Percentiles rank a stretch among this genome's conserved stretches.
Evolutionary conservation across 2,888 invertebrate genomes (phyloP).

Genomic region (Meloe dianella): DNA sequence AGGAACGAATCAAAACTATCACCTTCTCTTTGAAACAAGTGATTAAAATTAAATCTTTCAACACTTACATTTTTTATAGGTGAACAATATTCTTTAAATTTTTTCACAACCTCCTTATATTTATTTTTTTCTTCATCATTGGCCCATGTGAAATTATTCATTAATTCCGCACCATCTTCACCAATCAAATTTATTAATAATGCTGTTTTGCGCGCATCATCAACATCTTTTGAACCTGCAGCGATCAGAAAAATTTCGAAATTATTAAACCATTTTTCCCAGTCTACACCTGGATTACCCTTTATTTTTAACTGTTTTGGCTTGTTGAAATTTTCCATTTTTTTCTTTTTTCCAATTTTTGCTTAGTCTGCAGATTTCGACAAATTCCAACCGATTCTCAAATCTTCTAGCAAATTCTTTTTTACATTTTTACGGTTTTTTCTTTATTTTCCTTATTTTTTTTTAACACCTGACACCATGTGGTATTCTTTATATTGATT

Average conservation of each 20-base stretch:
- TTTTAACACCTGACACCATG: slow-evolving; percentile 22
- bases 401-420: not conserved
- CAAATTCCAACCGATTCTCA: too few species aligned
- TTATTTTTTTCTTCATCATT: too few species aligned
- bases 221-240: slow-evolving; percentile 7
- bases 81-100: too few species aligned
- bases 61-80: slow-evolving; percentile 14
- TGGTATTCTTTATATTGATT: too few species aligned
- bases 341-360: too few species aligned
- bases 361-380: too few species aligned
- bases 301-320: slow-evolving; percentile 20
- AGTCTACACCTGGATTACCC: slow-evolving; percentile 16
- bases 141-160: slow-evolving; percentile 10
- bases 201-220: slow-evolving; percentile 14
- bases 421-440: not conserved
- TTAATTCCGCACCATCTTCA: slow-evolving; percentile 1
- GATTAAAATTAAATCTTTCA: slow-evolving; percentile 23
- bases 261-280: slow-evolving; percentile 13
- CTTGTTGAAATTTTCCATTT: slow-evolving; percentile 19
- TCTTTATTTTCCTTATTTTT: not conserved
- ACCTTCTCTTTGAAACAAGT: slow-evolving; percentile 27
- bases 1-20: slow-evolving; percentile 38
- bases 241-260: slow-evolving; percentile 19
- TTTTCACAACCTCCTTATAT: too few species aligned
- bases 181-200: slow-evolving; percentile 11